Base-by-base conservation (phyloP, 2,113 vertebrate genomes). In the Chamaetylas fuelleborni region DNA sequence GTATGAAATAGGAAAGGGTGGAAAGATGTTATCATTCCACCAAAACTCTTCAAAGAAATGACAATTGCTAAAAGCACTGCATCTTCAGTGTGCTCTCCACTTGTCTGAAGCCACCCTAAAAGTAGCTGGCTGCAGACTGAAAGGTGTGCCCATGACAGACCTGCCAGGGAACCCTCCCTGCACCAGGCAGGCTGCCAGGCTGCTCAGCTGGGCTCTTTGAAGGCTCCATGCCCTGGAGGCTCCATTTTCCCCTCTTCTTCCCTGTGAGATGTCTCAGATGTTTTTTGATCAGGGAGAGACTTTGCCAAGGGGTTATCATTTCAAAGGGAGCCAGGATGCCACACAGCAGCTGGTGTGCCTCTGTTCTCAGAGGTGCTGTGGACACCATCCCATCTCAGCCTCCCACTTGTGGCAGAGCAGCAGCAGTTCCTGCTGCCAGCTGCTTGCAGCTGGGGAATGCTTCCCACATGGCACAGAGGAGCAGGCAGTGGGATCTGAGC, bases 191-290 rank as follows among this genome's bases (percentile, higher is more conserved):
- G 3, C 47, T 83, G 83, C 64, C 65, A 73, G 82, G 36, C 45
- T 62, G 74, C 85, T 86, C 57, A 88, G 79, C 58, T 83, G 82
- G 50, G 20, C 20, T 80, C 77, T 95, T 89, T 90, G 79, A 86
- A 94, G 80, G 64, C 20, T 7, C 3, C n/a, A 42, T 48, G 57
- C 58, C 67, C 79, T 47, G 18, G 66, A 80, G 82, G 62, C n/a
- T 79, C 76, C 9, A 2, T 79, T 87, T 40, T 23, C 4, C 29
- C 29, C 47, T 78, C 61, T 93, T 58, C 51, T 85, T 74, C 69
- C 33, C 62, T 38, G 16, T 15, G 54, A 78, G 76, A 11, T 40
- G 81, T 62, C 72, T 81, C 67, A n/a, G 76, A 70, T 61, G 67
- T 28, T 77, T 93, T 94, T 93, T 88, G 91, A 80, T 92, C 19